Evolutionary conservation across 2,797 vertebrate species (phyloP), one percentile per base, ranked within the genome.

Genomic region (Leptodactylus fallax): DNA sequence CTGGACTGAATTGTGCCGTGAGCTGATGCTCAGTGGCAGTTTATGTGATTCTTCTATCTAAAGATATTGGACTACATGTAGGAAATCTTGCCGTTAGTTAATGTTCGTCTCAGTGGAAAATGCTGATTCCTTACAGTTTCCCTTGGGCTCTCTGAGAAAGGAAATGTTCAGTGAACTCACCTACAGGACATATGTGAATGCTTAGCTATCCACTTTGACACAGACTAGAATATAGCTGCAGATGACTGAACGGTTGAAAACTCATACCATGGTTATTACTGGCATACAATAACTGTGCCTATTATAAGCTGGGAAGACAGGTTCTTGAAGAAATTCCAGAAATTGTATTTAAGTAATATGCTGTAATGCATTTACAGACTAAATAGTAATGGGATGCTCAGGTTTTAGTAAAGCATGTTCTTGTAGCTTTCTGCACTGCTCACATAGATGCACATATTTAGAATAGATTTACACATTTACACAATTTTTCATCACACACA

Each of bases 131-230:
- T 84, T 76, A 76, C 69, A 81, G 55, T 87, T 85, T 71, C 87
- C 87, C 47, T 84, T 63, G 27, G 65, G 82, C 87, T 84, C 25
- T n/a, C 10, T 80, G 67, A 36, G 77, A 80, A 80, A 65, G 53
- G 58, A 63, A 79, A 80, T 88, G 77, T 88, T 85, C 76, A 85
- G 45, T 88, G 77, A 88, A 88, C 87, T 88, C 81, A 85, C 76
- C 82, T 85, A 85, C 55, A 63, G 87, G 77, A 80, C 77, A 80
- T 85, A 85, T 88, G 76, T 65, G 76, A 80, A 56, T 53, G 74
- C 45, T 88, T 81, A 63, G 67, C 82, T 51, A 74, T 85, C 7
- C 21, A 72, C 63, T 79, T 67, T 88, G 81, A 79, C 36, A 56
- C 21, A 71, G 19, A 45, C 60, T 76, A 58, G 12, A 58, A 56